Evolutionary conservation across 64 coral and sea anemone genomes (phyloP).

Genomic region (Hydrozoanthus tunicans): DNA sequence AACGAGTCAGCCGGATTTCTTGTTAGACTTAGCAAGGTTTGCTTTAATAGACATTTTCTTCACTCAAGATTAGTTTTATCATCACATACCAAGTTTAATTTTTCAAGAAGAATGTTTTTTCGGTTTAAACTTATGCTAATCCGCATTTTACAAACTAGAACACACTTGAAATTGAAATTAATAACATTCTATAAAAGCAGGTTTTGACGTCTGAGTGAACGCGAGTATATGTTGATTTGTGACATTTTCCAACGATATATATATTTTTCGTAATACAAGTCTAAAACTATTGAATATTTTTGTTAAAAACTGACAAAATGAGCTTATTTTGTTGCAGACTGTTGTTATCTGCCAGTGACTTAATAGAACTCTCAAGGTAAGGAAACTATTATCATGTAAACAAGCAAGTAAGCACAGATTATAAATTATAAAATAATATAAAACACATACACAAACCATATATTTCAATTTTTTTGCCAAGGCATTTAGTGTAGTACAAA

Average conservation of each 20-base stretch:
- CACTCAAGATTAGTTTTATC: too few species aligned
- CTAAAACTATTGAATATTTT: background rate
- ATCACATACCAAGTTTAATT: too few species aligned
- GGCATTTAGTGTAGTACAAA: too few species aligned
- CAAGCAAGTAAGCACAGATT: too few species aligned
- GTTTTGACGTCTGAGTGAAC: too few species aligned
- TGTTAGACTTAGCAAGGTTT: constrained; percentile 37
- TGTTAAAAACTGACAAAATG: background rate
- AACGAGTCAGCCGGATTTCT: constrained; percentile 15
- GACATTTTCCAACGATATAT: background rate
- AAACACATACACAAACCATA: too few species aligned
- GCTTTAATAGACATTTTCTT: background rate
- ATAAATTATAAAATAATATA: too few species aligned
- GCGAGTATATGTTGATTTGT: background rate
- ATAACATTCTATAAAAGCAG: background rate
- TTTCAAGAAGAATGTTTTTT: too few species aligned
- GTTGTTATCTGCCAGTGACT: constrained; percentile 40
- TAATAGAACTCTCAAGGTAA: constrained; percentile 50
- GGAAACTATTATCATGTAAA: background rate
- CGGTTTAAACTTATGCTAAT: too few species aligned
- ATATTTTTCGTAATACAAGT: background rate
- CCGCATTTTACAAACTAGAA: too few species aligned
- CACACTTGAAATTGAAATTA: background rate
- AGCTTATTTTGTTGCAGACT: constrained; percentile 9
- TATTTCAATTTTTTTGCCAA: too few species aligned